phyloP scores from a whole-genome alignment of 2,113 vertebrate species.

The Strigops habroptila region DNA sequence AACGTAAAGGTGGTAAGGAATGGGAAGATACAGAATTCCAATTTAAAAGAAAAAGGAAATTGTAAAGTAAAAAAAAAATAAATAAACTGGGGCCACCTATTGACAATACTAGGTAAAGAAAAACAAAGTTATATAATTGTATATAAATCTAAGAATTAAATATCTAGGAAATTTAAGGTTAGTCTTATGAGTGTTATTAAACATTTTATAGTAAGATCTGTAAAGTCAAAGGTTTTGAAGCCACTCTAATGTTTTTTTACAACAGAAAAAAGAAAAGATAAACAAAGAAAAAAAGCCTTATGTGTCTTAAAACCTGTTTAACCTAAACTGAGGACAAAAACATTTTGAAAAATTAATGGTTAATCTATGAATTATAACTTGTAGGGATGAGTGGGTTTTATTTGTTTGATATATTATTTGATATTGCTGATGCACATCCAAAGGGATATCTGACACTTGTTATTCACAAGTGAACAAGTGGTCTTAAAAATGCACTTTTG shows the following conservation, averaged over 20 bases:
- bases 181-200: neutral
- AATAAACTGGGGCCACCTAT: conserved; percentile 3
- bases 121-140: neutral
- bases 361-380: neutral
- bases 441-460: neutral
- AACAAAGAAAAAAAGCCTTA: neutral
- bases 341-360: neutral
- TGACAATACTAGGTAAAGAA: neutral
- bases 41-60: neutral
- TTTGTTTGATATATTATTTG: neutral
- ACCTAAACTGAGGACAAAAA: neutral
- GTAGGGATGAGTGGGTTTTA: neutral
- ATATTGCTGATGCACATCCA: neutral
- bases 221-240: neutral
- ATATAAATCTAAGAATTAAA: neutral
- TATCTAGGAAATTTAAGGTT: neutral
- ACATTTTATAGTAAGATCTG: neutral
- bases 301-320: neutral
- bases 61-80: neutral
- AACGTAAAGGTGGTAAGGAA: neutral
- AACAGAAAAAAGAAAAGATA: neutral
- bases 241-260: neutral
- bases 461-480: neutral
- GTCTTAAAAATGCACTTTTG: neutral
- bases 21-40: neutral